Evolutionary conservation across 1,140 invertebrate species (phyloP), one percentile per base, ranked within the genome.

Genomic region (Zaprionus capensis): DNA sequence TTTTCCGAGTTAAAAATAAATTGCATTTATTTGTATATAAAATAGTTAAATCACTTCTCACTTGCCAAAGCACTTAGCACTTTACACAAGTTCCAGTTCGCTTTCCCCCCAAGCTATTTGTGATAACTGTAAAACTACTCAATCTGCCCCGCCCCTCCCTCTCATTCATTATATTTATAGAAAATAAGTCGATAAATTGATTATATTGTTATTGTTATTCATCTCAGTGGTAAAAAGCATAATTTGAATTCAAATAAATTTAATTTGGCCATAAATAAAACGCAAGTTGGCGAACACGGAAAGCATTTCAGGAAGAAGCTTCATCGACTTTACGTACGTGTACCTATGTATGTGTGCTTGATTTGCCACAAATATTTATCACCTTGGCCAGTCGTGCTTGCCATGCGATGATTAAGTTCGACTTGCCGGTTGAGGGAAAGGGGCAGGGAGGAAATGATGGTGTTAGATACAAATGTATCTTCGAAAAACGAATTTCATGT

Each of bases 401-500:
- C 17, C 12, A 20, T 53, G 36, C 14, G 17, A 34, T 65, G 51
- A 72, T 66, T 66, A 49, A 67, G 26, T 55, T n/a, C 55, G 56
- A 72, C 62, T 41, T 34, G 31, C 31, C 31, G 9, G 9, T 3
- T 34, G 9, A 11, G 9, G 9, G 9, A 34, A 34, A 34, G 31
- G 31, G 9, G 9, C 2, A 11, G 31, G 2, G 7, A 2, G n/a
- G 15, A 46, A 7, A 17, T 15, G 41, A 46, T 22, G 17, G 71
- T 44, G 53, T 58, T 71, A 51, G 72, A 75, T 75, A 75, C 53
- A 75, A 75, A 75, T 75, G 67, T 71, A 64, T 63, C 53, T 71
- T 34, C 4, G 28, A 34, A 58, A 75, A 63, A 63, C 31, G 63
- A 70, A 75, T 88, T 65, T 79, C 65, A 84, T 87, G 75, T 87